Base-by-base conservation (phyloP, 2,113 vertebrate genomes). In the Hippoglossus stenolepis region DNA sequence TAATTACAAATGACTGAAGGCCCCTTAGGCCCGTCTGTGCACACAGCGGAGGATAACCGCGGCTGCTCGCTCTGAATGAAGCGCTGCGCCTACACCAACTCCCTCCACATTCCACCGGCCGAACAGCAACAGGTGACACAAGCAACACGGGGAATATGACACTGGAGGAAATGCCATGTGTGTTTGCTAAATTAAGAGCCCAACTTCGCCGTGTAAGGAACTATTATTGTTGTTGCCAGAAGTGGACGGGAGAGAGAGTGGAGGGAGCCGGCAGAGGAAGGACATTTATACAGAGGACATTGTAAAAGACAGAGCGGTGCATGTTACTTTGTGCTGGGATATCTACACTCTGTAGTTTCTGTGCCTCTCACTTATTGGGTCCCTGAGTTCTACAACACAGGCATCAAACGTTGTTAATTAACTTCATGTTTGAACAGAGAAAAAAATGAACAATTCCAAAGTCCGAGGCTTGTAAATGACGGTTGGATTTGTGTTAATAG, bases 121-220 rank as follows among this genome's bases (percentile, higher is more conserved):
- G 65, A 81, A 76, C 54, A 57, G 72, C 80, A 86, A 89, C 89
- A 90, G 86, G 89, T 92, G 84, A 77, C 82, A 85, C 26, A n/a
- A 71, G 49, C n/a, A 38, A 65, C 64, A 58, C 5, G 0, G 77
- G 77, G 85, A 82, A 86, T 43, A 83, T 45, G 68, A 72, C 84
- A 70, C 72, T n/a, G 38, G 24, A 69, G 56, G 75, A 75, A 70
- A 66, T 51, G 64, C 49, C 24, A 45, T 77, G 79, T 60, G 78
- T 49, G 61, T 65, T 23, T 24, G 66, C 80, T 85, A 75, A 85
- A 82, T 77, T 76, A 84, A 73, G 80, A 79, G 65, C 47, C 58
- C 31, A 31, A 31, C 31, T 21, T 59, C 40, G 61, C 72, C 21
- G 83, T 47, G 31, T 75, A 45, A 20, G 51, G 57, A 20, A 35